Conservation (phyloP, 2,113 vertebrate species). For the Procavia capensis region DNA sequence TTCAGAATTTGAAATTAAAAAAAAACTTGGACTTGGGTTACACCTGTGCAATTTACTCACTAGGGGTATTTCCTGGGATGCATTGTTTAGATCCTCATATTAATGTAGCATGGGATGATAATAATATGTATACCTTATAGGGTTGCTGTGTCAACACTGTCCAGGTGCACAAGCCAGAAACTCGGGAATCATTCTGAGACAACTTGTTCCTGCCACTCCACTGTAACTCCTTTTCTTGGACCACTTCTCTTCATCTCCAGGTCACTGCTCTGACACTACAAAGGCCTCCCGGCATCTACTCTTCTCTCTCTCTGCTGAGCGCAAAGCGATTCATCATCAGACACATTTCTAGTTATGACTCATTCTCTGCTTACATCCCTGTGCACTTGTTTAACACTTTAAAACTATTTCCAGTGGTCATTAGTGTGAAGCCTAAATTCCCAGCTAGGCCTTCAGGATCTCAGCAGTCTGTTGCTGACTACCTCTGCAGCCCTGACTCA, state of each 20-base stretch:
- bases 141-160: not conserved
- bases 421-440: not conserved
- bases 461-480: not conserved
- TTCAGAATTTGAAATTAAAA: slow-evolving; percentile 5
- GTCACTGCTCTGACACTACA: not conserved
- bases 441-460: too few relatives aligned
- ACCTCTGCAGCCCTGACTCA: not conserved
- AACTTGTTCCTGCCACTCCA: too few relatives aligned
- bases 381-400: not conserved
- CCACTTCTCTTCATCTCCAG: not conserved
- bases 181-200: not conserved
- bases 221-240: not conserved
- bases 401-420: not conserved
- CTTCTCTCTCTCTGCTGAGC: not conserved
- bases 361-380: not conserved
- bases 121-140: not conserved
- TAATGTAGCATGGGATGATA: slow-evolving; percentile 14
- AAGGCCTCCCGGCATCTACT: not conserved
- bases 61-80: not conserved
- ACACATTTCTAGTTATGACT: not conserved
- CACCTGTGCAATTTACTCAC: not conserved
- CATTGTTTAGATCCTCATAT: not conserved
- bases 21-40: slow-evolving; percentile 6
- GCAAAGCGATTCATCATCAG: not conserved
- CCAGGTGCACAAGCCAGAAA: not conserved